Evolutionary conservation across 1,140 invertebrate species (phyloP), one percentile per base, ranked within the genome.

Genomic region (Drosophila pectinifera): DNA sequence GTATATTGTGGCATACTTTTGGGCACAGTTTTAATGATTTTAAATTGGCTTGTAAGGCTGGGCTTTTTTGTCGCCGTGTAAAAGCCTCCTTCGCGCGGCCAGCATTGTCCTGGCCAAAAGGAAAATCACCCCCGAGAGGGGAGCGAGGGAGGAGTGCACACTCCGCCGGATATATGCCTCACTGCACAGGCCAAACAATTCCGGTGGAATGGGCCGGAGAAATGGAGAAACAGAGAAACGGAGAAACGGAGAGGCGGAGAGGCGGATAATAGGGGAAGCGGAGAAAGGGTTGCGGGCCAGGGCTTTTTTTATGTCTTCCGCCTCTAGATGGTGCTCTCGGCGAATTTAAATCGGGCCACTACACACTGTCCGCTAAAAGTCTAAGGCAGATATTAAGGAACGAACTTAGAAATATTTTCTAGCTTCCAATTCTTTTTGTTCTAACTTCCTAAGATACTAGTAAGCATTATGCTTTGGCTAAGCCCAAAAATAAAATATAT

Each of bases 91-190:
- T 18, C 13, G 18, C 6, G 31, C 10, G 59, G n/a, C 5, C 59
- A 36, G 18, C 20, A 0, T 22, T 31, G 26, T 64, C 39, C 65
- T 70, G 65, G 38, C 18, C 34, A 14, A 31, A 38, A 14, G 43
- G 45, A 51, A 56, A 68, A 28, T 63, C 63, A 67, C 42, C 63
- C 63, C 58, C 58, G 24, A 64, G 42, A 48, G 56, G 41, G 43
- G 62, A 18, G 59, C 22, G 24, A 7, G n/a, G 64, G 31, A 38
- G 56, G 41, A 24, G 38, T 13, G 51, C 34, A 13, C 34, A 22
- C 59, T 34, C 74, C 73, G 75, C 74, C 73, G 80, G 80, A 83
- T 78, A 70, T 69, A 75, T 70, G 79, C 79, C 59, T 82, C 63
- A 83, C 48, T 78, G 80, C 73, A 80, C 77, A 79, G 64, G 64